Percentiles rank a stretch among this genome's conserved stretches.
These are phyloP conservation scores for Prunella fulvescens DNA, from an alignment of 2,113 vertebrate genomes.

Conservation along the genomic window DNA sequence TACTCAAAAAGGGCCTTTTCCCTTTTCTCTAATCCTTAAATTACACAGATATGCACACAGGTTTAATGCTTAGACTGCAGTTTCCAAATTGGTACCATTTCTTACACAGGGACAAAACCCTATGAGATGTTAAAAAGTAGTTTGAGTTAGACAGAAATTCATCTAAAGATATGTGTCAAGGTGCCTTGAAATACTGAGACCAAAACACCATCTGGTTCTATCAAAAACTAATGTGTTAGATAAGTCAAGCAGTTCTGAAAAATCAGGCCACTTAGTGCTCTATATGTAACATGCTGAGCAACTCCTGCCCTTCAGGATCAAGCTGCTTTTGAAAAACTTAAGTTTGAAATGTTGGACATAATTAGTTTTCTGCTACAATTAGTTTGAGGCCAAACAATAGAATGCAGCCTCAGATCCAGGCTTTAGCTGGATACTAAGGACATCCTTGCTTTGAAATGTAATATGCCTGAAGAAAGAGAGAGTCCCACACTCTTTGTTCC, in stretches of 20 bases:
- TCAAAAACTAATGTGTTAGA: slow-evolving; percentile 7
- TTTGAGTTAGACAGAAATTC: neutral
- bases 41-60: no score
- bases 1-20: neutral
- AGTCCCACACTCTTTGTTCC: neutral
- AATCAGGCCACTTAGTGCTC: slow-evolving; percentile 37
- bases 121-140: neutral
- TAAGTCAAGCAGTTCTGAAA: slow-evolving; percentile 31
- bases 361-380: slow-evolving; percentile 54
- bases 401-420: neutral
- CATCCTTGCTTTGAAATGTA: slow-evolving; percentile 23
- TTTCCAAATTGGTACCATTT: neutral
- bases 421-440: neutral
- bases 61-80: neutral
- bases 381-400: slow-evolving; percentile 35
- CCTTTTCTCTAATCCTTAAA: neutral
- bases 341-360: neutral
- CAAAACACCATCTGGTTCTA: slow-evolving; percentile 53
- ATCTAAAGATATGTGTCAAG: slow-evolving; percentile 49
- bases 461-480: slow-evolving; percentile 20
- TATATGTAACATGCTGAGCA: slow-evolving; percentile 47
- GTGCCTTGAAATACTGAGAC: slow-evolving; percentile 8
- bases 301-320: slow-evolving; percentile 51
- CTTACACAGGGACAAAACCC: neutral
- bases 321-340: neutral